Evolutionary conservation across 2,888 invertebrate species (phyloP).

Genomic region (Agonopterix subpropinquella): DNA sequence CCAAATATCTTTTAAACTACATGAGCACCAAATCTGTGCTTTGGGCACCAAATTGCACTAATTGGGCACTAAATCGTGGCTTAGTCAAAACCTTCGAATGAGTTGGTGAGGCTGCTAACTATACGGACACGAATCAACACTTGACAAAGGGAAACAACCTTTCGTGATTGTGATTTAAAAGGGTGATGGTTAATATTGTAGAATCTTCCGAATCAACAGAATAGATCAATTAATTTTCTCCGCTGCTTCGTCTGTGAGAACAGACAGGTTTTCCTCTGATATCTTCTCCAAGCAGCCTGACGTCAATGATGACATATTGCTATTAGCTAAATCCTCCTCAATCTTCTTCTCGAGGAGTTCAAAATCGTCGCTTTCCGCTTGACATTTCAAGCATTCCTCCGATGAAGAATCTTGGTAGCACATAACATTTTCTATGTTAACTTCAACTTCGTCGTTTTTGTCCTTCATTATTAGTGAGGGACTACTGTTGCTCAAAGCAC

Average conservation of each 20-base stretch:
- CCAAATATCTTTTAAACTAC: too few species aligned
- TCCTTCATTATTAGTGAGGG: constrained; percentile 41
- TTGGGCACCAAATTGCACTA: too few species aligned
- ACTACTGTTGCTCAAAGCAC: constrained; percentile 52
- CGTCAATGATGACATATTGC: constrained; percentile 27
- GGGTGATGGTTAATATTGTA: background rate
- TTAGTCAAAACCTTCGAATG: too few species aligned
- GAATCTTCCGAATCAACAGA: constrained; percentile 21
- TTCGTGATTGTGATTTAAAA: background rate
- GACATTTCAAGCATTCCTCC: constrained; percentile 56
- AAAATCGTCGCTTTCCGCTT: constrained; percentile 52
- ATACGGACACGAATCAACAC: too few species aligned
- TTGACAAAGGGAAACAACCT: too few species aligned
- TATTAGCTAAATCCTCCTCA: constrained; percentile 45
- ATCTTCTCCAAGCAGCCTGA: constrained; percentile 56
- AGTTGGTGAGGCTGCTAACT: too few species aligned
- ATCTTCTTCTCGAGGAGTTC: constrained; percentile 54
- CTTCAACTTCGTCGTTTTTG: constrained; percentile 41
- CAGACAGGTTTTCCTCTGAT: constrained; percentile 59
- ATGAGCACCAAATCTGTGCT: too few species aligned
- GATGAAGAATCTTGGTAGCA: constrained; percentile 65
- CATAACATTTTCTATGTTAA: constrained; percentile 60
- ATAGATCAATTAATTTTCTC: constrained; percentile 24
- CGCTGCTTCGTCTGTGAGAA: constrained; percentile 38
- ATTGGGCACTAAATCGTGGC: too few species aligned